Evolutionary conservation across 23 tunicate species (phyloP), one percentile per base, ranked within the genome.

Genomic region (Corella eumyota): DNA sequence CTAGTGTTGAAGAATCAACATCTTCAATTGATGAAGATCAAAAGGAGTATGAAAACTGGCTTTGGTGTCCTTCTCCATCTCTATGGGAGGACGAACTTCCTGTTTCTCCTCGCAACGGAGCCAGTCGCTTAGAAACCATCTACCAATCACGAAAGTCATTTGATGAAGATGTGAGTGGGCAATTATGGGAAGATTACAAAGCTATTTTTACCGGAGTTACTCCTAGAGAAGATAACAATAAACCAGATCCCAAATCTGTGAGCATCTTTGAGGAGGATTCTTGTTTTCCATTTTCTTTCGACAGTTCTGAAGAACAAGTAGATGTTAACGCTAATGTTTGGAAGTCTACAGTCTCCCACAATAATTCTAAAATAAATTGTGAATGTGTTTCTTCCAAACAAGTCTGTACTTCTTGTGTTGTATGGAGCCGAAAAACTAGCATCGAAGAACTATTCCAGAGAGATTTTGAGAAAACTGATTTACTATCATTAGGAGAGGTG

Each of bases 61-160:
- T 70, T 60, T 76, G 75, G 79, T 85, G 95, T 52, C 95, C 95
- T 3, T 77, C 95, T 1, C 95, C 95, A 1, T 65, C 85, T 17
- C 70, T 85, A 0, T 85, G 95, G 95, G 79, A 77, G 55, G 78
- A 80, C 34, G 70, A 80, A n/a, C n/a, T n/a, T n/a, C n/a, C n/a
- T n/a, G 6, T 20, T 34, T 53, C 77, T 6, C 70, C 70, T 2
- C 47, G 54, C 17, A 61, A 44, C 1, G 40, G 64, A 4, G 85
- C 61, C 27, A 85, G 95, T 51, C 77, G 95, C 1, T 60, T 85
- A 64, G 85, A 85, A 58, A 71, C 80, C 30, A 66, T 85, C 36
- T 85, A 85, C 70, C 65, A 72, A 32, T 74, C 75, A 6, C 61
- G 64, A 1, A 32, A 40, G 13, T 32, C 28, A 23, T 60, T 69